Conservation (phyloP, 37 sponge, comb jelly and placozoan genomes). For the Petrosia ficiformis region DNA sequence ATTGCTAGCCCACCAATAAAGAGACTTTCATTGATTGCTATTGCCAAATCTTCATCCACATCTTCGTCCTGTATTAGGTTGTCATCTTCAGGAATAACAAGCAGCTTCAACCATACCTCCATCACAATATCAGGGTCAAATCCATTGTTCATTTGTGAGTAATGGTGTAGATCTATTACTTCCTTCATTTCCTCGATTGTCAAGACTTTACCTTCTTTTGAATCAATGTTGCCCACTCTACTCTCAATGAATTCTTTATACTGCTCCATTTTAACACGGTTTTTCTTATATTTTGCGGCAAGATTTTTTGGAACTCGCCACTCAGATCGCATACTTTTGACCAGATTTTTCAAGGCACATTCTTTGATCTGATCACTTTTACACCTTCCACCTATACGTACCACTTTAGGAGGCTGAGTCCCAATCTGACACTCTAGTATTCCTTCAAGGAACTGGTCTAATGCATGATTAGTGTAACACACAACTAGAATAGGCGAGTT, state of each 20-base stretch:
- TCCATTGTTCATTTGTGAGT: background rate
- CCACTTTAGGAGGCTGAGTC: slow-evolving; percentile 46
- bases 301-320: background rate
- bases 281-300: background rate
- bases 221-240: background rate
- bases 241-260: slow-evolving; percentile 18
- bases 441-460: slow-evolving; percentile 89
- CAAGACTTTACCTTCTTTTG: slow-evolving; percentile 13
- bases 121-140: slow-evolving; percentile 37
- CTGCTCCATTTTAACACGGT: slow-evolving; percentile 8
- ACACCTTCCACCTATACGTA: slow-evolving; percentile 85
- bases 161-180: background rate
- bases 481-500: slow-evolving; percentile 82
- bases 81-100: slow-evolving; percentile 20
- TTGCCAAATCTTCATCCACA: slow-evolving; percentile 15
- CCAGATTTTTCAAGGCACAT: slow-evolving; percentile 28
- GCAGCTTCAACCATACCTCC: slow-evolving; percentile 60
- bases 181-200: background rate
- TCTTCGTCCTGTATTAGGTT: background rate
- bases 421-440: slow-evolving; percentile 24
- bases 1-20: background rate
- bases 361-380: slow-evolving; percentile 66
- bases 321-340: background rate
- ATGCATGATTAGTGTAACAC: slow-evolving; percentile 96
- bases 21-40: background rate